Evolutionary conservation across 2,888 invertebrate genomes (phyloP).

Genomic region (Drosophila paucipuncta): DNA sequence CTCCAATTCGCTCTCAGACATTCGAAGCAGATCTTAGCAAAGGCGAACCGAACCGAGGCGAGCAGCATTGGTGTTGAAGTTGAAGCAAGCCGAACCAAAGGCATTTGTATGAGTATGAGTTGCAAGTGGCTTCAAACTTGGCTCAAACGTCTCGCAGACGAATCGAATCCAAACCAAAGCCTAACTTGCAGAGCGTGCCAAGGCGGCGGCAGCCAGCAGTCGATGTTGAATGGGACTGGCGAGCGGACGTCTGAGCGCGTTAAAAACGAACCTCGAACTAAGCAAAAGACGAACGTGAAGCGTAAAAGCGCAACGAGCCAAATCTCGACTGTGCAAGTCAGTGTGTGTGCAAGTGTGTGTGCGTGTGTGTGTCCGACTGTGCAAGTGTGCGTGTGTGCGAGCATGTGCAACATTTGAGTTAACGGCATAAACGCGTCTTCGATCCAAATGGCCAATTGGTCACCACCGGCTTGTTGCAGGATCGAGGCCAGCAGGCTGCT

Average conservation of each 20-base stretch:
- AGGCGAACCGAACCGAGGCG: constrained; percentile 4
- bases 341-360: constrained; percentile 13
- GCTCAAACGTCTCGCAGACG: constrained; percentile 67
- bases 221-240: constrained; percentile 76
- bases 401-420: constrained; percentile 69
- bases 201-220: constrained; percentile 61
- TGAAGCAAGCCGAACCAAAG: constrained; percentile 7
- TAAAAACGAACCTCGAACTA: constrained; percentile 36
- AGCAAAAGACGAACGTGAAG: constrained; percentile 40
- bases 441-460: constrained; percentile 66
- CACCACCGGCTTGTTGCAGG: constrained; percentile 40
- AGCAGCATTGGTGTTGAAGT: constrained; percentile 53
- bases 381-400: constrained; percentile 42
- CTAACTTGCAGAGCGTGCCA: constrained; percentile 71
- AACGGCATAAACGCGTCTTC: constrained; percentile 50
- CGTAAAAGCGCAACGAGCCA: constrained; percentile 27
- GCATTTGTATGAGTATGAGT: constrained; percentile 46
- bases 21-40: constrained; percentile 8
- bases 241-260: constrained; percentile 75
- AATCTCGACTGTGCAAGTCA: constrained; percentile 41
- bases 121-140: constrained; percentile 68
- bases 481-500: constrained; percentile 64
- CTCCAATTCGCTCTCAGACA: constrained; percentile 57
- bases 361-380: constrained; percentile 1
- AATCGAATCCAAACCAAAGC: constrained; percentile 57